A percentile compares a stretch with the other conserved stretches of the same genome.
Conservation (phyloP, 2,113 vertebrate species). For the Pygathrix nemaeus region DNA sequence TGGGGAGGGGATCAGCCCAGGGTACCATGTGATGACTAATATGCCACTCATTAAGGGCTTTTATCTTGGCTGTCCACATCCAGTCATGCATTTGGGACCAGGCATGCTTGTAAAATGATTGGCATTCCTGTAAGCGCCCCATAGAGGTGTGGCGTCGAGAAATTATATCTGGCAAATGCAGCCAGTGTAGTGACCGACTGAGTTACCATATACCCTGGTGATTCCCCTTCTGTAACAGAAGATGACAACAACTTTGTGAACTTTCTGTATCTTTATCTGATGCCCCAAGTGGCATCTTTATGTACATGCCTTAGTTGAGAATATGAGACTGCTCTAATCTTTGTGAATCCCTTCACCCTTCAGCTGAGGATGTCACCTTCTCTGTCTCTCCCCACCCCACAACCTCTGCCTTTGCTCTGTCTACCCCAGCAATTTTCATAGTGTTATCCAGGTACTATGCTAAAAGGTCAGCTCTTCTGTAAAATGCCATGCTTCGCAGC, state of each 20-base stretch:
- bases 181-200: background rate
- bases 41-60: background rate
- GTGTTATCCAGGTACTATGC: slow-evolving; percentile 73
- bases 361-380: background rate
- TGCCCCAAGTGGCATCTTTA: slow-evolving; percentile 35
- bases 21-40: background rate
- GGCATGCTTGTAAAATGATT: background rate
- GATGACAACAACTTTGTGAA: slow-evolving; percentile 56
- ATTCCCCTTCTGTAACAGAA: slow-evolving; percentile 70
- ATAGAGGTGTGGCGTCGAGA: background rate
- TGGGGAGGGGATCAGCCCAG: background rate
- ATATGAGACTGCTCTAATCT: slow-evolving; percentile 10
- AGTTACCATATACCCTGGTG: slow-evolving; percentile 4
- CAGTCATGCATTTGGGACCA: background rate
- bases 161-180: slow-evolving; percentile 38
- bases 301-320: background rate
- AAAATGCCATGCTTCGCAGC: slow-evolving; percentile 67
- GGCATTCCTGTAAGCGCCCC: background rate
- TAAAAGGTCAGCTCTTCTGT: slow-evolving; percentile 64
- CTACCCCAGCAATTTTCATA: slow-evolving; percentile 11
- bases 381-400: background rate
- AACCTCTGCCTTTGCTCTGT: background rate
- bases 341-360: background rate
- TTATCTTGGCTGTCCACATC: background rate
- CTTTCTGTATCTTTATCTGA: slow-evolving; percentile 57